Percentiles rank a stretch among this genome's conserved stretches.
phyloP scores from a whole-genome alignment of 1,140 invertebrate genomes.

The Nasonia vitripennis region DNA sequence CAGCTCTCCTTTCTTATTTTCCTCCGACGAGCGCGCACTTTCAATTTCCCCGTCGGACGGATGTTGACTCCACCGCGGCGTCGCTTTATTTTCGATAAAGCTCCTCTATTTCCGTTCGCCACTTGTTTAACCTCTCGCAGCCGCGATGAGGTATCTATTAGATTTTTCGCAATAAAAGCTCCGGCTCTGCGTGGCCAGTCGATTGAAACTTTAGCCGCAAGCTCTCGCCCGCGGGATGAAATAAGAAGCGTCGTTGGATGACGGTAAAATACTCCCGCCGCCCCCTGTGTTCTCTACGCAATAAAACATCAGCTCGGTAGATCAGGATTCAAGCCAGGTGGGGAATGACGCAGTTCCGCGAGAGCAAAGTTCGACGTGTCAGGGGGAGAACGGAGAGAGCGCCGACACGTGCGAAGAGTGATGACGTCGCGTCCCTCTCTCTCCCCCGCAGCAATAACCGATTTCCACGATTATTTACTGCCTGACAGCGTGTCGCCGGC shows the following conservation, averaged over 20 bases:
- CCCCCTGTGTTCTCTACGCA: not conserved
- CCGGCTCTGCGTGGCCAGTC: not conserved
- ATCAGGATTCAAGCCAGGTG: slow-evolving; percentile 17
- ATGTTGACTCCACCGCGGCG: not conserved
- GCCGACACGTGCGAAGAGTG: slow-evolving; percentile 8
- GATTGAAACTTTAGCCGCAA: not conserved
- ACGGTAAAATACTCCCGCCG: not conserved
- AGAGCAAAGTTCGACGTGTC: slow-evolving; percentile 12
- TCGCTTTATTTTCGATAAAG: slow-evolving; percentile 1
- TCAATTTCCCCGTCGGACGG: slow-evolving; percentile 18
- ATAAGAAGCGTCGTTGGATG: not conserved
- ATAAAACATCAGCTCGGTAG: too few relatives aligned
- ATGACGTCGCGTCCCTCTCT: not conserved
- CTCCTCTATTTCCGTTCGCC: not conserved
- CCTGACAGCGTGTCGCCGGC: not conserved
- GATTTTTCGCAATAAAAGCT: too few relatives aligned
- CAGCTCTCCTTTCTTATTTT: not conserved
- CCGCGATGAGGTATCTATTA: too few relatives aligned
- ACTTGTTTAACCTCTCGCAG: not conserved
- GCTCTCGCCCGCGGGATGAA: not conserved
- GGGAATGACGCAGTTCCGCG: slow-evolving; percentile 12
- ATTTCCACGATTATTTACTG: slow-evolving; percentile 35
- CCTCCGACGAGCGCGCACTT: not conserved
- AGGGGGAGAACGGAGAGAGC: not conserved
- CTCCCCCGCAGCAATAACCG: slow-evolving; percentile 22